Evolutionary conservation across 2,797 vertebrate species (phyloP), one percentile per base, ranked within the genome.

Genomic region (Enoplosus armatus): DNA sequence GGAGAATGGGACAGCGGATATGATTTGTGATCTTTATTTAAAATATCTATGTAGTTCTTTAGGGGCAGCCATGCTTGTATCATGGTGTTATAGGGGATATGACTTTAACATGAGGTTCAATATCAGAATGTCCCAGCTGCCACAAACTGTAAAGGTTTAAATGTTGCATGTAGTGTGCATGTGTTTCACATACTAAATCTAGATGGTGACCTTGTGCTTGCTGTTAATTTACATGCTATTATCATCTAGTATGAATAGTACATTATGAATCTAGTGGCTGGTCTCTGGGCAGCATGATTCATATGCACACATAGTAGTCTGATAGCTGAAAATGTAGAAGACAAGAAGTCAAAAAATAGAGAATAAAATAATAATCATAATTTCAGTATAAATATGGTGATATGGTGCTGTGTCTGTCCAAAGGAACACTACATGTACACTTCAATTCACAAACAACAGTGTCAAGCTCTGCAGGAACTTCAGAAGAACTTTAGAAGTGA

Each of bases 1-100:
- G 26, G 68, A 68, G 22, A 55, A 70, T 24, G 5, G 26, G 22
- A 62, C 16, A 33, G 45, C 29, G 20, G 22, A 18, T 37, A 5
- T 24, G 8, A 70, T 56, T 24, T 69, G 27, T 62, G 31, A 68
- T 77, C 27, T 63, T 62, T 31, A 67, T 77, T 68, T 35, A 12
- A 82, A 68, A 51, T n/a, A 71, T 31, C 15, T 16, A 41, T 4
- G n/a, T 54, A 35, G 37, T 26, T 68, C 37, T 56, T 77, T 16
- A 59, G 24, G 20, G 53, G 37, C 22, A 65, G 35, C n/a, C 51
- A 48, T 71, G 45, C 35, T 55, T 48, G n/a, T 27, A 61, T n/a
- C n/a, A 70, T 56, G 11, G 10, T 12, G 22, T 62, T 39, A 72
- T 37, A 47, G 20, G 43, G 35, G 56, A 69, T 50, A 41, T 70